A percentile compares a stretch with the other conserved stretches of the same genome.
Evolutionary conservation across 2,113 vertebrate species (phyloP).

Genomic region (Ailurus styani): DNA sequence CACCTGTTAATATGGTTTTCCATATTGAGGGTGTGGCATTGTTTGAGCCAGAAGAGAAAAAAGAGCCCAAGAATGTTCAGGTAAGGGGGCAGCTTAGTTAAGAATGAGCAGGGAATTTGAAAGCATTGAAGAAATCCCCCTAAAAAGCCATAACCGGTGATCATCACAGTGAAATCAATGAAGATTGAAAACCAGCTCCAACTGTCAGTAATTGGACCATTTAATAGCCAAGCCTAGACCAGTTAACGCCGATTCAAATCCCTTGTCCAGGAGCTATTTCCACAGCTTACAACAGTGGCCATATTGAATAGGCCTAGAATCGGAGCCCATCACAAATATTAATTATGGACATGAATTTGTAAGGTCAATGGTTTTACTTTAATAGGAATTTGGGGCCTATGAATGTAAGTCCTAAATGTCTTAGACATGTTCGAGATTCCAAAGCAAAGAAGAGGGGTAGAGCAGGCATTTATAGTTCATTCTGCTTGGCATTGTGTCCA

Average conservation of each 20-base stretch:
- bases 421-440: slow-evolving; percentile 50
- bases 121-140: neutral
- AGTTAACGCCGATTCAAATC: slow-evolving; percentile 3
- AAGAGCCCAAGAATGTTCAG: neutral
- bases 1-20: neutral
- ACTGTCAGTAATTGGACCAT: neutral
- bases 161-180: neutral
- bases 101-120: neutral
- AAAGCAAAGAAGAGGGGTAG: neutral
- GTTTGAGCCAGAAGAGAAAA: neutral
- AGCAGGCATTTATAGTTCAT: slow-evolving; percentile 33
- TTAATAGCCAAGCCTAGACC: slow-evolving; percentile 32
- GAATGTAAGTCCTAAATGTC: slow-evolving; percentile 19
- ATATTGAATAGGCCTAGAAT: neutral
- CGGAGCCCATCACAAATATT: slow-evolving; percentile 36
- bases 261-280: neutral
- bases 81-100: neutral
- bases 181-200: slow-evolving; percentile 18
- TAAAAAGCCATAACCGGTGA: neutral
- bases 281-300: neutral
- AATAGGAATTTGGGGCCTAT: neutral
- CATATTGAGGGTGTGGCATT: neutral
- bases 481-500: slow-evolving; percentile 49
- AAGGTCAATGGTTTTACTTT: slow-evolving; percentile 51
- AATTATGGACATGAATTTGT: slow-evolving; percentile 57